These are phyloP conservation scores for Amniataba percoides DNA, from an alignment of 2,797 vertebrate genomes.

Conservation along the genomic window DNA sequence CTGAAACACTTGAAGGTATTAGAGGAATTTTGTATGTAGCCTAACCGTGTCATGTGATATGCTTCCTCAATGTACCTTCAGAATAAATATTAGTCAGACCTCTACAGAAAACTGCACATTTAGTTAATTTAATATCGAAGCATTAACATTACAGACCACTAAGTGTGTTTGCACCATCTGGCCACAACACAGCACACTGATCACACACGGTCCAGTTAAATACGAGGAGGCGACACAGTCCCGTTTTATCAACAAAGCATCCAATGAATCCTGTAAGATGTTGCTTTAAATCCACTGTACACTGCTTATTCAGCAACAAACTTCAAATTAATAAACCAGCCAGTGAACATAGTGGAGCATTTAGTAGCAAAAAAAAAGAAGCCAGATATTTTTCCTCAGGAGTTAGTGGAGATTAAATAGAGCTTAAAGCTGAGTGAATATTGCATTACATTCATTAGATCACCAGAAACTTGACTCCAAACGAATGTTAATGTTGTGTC, in stretches of 20 bases:
- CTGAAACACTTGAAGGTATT: too few relatives aligned
- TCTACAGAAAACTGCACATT: too few relatives aligned
- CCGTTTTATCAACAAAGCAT: background rate
- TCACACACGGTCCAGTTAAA: too few relatives aligned
- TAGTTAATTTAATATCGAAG: too few relatives aligned
- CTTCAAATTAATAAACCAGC: background rate
- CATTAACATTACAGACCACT: too few relatives aligned
- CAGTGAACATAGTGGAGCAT: background rate
- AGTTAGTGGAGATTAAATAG: background rate
- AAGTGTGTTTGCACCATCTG: too few relatives aligned
- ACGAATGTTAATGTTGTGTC: background rate
- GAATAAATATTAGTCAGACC: too few relatives aligned
- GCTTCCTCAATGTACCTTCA: too few relatives aligned
- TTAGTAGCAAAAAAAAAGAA: background rate
- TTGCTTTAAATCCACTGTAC: background rate
- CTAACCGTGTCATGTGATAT: too few relatives aligned
- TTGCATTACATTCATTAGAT: background rate
- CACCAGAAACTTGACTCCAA: background rate
- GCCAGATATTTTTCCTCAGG: background rate
- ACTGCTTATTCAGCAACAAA: background rate
- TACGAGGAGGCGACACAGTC: too few relatives aligned
- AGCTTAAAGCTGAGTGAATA: background rate
- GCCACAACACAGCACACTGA: too few relatives aligned
- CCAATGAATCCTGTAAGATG: background rate
- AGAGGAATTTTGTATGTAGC: too few relatives aligned